Evolutionary conservation across 2,797 vertebrate genomes (phyloP), one percentile per base, ranked within the genome.

Genomic region (Xyrichtys novacula): DNA sequence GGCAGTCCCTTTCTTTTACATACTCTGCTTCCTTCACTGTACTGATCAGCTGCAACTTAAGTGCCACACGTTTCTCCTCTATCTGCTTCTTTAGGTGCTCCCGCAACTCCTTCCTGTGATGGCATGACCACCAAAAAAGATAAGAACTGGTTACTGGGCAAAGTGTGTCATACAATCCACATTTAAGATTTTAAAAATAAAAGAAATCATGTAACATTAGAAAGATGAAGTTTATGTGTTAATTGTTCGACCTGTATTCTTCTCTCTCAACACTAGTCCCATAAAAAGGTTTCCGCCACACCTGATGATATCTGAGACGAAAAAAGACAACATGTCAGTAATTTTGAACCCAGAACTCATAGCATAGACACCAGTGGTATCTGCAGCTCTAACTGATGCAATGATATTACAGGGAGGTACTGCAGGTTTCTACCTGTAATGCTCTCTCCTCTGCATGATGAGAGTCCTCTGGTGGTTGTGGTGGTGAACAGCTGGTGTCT

Each of bases 401-500:
- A 19, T 9, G 7, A 3, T 16, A 2, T 25, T 16, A 10, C 3
- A 49, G 3, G 31, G 5, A 23, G 6, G 8, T 17, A 7, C 23
- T 10, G 7, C 6, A 26, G 7, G 14, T 2, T 12, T 16, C 32
- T 34, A 92, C 92, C 86, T 90, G 88, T 71, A 74, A 74, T 92
- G 74, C 58, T 93, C 92, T 61, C 80, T 91, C 43, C 88, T 89
- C 77, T 93, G 92, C 90, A 94, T 80, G 40, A 88, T 79, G 7
- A 91, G 39, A 8, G 84, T 56, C 79, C 93, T 92, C 88, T 93
- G 92, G 53, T 94, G 93, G 84, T 94, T 93, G 77, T 93, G 85
- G 16, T 93, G 86, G 70, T 93, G 92, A 64, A 88, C 87, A 56
- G 84, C 81, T 19, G 86, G 80, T 0, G 93, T 94, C 70, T 94